phyloP scores from a whole-genome alignment of 2,888 invertebrate species.

The Maniola hyperantus region DNA sequence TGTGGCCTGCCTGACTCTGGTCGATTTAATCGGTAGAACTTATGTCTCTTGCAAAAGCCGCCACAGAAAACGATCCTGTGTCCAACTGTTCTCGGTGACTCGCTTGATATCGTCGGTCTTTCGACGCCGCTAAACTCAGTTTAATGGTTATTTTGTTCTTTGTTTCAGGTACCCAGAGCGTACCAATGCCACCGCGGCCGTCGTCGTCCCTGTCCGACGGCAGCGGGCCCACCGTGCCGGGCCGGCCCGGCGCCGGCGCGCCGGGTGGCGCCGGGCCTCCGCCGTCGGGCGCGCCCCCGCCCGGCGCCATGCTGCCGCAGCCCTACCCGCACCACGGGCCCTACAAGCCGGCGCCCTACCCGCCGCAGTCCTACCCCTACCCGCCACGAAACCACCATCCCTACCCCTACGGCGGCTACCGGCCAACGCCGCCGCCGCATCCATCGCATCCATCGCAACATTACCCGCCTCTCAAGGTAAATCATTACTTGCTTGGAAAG shows the following conservation, averaged over 20 bases:
- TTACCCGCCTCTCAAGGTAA: conserved; percentile 72
- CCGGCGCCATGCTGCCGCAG: conserved; percentile 71
- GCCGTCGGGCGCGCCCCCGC: conserved; percentile 64
- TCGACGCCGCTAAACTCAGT: not conserved
- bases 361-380: conserved; percentile 74
- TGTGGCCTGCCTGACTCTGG: no score
- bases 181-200: conserved; percentile 97
- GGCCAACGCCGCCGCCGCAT: conserved; percentile 72
- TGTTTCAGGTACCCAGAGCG: conserved; percentile 92
- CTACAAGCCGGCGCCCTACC: conserved; percentile 75
- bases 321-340: conserved; percentile 69
- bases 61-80: no score
- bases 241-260: conserved; percentile 55
- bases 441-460: conserved; percentile 71
- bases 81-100: no score
- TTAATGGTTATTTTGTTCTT: not conserved
- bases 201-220: conserved; percentile 89
- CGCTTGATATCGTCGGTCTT: no score
- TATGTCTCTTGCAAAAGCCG: no score
- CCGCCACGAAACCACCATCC: conserved; percentile 78
- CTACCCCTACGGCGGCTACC: conserved; percentile 72
- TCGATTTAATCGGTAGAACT: no score
- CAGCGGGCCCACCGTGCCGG: conserved; percentile 65
- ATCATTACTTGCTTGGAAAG: not conserved
- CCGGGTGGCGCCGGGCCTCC: conserved; percentile 57